Percentiles rank a stretch among this genome's conserved stretches.
Evolutionary conservation across 2,888 invertebrate species (phyloP).

Genomic region (Ichneumon xanthorius): DNA sequence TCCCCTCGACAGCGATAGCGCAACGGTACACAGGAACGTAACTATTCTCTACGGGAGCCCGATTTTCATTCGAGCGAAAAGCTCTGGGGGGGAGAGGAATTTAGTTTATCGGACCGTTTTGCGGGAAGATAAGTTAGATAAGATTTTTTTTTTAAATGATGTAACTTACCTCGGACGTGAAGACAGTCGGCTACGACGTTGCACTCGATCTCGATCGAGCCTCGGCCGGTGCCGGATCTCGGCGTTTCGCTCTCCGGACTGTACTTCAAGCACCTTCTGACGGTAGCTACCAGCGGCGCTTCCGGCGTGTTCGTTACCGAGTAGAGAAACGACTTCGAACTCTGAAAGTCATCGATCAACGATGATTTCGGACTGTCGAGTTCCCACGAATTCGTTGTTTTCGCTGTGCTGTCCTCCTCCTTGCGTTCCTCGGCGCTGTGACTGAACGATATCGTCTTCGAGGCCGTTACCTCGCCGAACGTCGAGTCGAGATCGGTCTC

Average conservation of each 20-base stretch:
- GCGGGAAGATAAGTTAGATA: background rate
- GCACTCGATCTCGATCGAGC: constrained; percentile 89
- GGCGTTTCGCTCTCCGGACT: constrained; percentile 79
- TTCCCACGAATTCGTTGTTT: constrained; percentile 78
- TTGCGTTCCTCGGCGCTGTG: constrained; percentile 70
- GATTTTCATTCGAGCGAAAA: background rate
- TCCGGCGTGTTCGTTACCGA: constrained; percentile 81
- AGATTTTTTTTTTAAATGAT: background rate
- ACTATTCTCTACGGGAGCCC: constrained; percentile 28
- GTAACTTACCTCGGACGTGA: constrained; percentile 90
- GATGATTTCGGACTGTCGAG: constrained; percentile 82
- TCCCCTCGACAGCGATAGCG: background rate
- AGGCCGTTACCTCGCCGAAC: constrained; percentile 71
- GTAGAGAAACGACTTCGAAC: constrained; percentile 80
- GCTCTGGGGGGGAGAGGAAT: background rate
- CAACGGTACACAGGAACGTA: constrained; percentile 50
- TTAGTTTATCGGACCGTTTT: background rate
- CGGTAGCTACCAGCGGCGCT: constrained; percentile 82
- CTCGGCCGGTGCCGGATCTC: constrained; percentile 78
- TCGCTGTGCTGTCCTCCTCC: constrained; percentile 69
- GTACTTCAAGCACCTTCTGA: constrained; percentile 82
- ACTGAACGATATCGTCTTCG: constrained; percentile 69
- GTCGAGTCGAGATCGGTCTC: constrained; percentile 82
- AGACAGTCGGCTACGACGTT: constrained; percentile 87
- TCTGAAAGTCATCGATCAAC: constrained; percentile 79